Evolutionary conservation across 2,797 vertebrate species (phyloP).

Genomic region (Dendrocincla fuliginosa): DNA sequence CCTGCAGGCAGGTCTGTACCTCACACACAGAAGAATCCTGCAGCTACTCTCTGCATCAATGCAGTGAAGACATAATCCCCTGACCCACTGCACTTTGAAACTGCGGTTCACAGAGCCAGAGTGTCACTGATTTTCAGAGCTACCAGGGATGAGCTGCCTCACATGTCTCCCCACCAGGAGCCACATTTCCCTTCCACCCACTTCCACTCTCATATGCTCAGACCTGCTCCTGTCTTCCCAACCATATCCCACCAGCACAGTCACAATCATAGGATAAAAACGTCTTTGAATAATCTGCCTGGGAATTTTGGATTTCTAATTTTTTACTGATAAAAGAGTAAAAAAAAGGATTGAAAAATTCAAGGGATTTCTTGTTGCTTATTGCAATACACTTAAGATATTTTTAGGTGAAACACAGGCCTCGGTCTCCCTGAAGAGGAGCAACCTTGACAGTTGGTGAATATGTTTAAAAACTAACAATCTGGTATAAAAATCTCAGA

Average conservation of each 20-base stretch:
- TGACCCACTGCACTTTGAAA: not conserved
- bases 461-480: not conserved
- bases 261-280: not conserved
- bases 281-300: not conserved
- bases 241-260: not conserved
- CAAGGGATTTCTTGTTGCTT: not conserved
- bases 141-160: not conserved
- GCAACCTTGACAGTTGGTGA: not conserved
- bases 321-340: not conserved
- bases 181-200: not conserved
- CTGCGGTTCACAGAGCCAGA: not conserved
- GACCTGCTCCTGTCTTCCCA: not conserved
- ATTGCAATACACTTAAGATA: not conserved
- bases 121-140: not conserved
- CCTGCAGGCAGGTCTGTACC: not conserved
- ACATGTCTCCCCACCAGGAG: accelerated
- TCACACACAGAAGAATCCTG: not conserved
- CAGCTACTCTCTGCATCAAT: not conserved
- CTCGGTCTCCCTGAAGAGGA: not conserved
- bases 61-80: not conserved
- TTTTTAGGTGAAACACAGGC: not conserved
- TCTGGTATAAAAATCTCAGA: not conserved
- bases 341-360: not conserved
- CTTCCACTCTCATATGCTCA: not conserved
- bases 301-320: not conserved